A percentile compares a stretch with the other conserved stretches of the same genome.
phyloP scores from a whole-genome alignment of 2,797 vertebrate genomes.

The Eremophila alpestris region DNA sequence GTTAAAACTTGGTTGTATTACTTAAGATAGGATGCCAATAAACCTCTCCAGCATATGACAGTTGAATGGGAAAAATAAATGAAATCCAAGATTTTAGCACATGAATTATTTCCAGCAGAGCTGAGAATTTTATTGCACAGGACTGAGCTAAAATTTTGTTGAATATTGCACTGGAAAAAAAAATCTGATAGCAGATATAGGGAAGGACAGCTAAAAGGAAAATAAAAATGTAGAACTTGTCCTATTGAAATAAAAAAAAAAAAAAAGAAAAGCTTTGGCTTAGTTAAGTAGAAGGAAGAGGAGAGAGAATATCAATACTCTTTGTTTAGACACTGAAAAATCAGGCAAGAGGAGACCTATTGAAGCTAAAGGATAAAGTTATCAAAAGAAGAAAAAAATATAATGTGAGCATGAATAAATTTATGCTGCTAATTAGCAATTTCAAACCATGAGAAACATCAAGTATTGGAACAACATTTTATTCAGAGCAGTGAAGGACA shows the following conservation, averaged over 20 bases:
- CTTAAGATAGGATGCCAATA: not conserved
- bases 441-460: not conserved
- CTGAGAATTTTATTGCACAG: not conserved
- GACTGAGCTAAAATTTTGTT: not conserved
- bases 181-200: not conserved
- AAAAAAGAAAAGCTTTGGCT: not conserved
- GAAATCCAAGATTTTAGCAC: not conserved
- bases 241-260: not conserved
- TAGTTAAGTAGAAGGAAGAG: not conserved
- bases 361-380: not conserved
- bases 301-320: not conserved
- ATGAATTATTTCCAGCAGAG: not conserved
- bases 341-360: not conserved
- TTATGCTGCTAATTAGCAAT: constrained; percentile 13
- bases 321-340: not conserved
- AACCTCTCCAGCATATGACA: not conserved
- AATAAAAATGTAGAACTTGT: not conserved
- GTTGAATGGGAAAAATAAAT: not conserved
- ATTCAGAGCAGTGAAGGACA: not conserved
- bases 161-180: not conserved
- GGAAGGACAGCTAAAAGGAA: not conserved
- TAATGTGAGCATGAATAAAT: constrained; percentile 54
- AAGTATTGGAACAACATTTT: not conserved
- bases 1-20: not conserved
- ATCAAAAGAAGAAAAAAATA: not conserved